phyloP scores from a whole-genome alignment of 2,113 vertebrate genomes.

The Quiscalus mexicanus region DNA sequence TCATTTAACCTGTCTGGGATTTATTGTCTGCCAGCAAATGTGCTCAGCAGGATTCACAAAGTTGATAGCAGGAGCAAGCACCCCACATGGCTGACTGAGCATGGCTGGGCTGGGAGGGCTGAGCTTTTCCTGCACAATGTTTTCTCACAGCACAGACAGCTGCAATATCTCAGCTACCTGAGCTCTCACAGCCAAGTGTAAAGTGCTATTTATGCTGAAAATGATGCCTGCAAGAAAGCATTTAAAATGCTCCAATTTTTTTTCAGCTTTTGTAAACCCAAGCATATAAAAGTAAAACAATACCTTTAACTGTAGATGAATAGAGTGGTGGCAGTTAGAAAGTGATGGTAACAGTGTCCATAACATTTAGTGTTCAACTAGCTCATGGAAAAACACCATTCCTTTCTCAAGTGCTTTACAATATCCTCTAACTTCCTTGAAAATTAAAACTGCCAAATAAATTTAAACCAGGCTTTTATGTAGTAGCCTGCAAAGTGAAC shows the following conservation, averaged over 20 bases:
- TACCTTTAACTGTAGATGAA: neutral
- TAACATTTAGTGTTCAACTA: neutral
- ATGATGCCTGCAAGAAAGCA: neutral
- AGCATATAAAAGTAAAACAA: neutral
- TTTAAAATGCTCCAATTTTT: neutral
- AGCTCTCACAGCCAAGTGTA: neutral
- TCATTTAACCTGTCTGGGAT: neutral
- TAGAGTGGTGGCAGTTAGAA: neutral
- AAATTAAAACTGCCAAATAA: neutral
- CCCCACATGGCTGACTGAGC: fast-evolving
- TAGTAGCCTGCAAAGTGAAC: neutral
- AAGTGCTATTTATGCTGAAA: neutral
- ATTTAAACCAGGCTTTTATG: neutral
- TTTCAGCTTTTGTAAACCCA: neutral
- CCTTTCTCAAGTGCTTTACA: neutral
- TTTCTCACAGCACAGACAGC: neutral
- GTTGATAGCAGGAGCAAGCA: neutral
- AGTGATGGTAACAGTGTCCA: neutral
- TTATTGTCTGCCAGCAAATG: neutral
- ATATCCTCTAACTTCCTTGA: neutral
- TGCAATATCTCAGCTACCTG: neutral
- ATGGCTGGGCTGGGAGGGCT: neutral
- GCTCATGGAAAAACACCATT: neutral
- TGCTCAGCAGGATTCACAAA: neutral
- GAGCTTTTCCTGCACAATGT: neutral